Base-by-base conservation (phyloP, 2,797 vertebrate genomes). In the Lemur catta region DNA sequence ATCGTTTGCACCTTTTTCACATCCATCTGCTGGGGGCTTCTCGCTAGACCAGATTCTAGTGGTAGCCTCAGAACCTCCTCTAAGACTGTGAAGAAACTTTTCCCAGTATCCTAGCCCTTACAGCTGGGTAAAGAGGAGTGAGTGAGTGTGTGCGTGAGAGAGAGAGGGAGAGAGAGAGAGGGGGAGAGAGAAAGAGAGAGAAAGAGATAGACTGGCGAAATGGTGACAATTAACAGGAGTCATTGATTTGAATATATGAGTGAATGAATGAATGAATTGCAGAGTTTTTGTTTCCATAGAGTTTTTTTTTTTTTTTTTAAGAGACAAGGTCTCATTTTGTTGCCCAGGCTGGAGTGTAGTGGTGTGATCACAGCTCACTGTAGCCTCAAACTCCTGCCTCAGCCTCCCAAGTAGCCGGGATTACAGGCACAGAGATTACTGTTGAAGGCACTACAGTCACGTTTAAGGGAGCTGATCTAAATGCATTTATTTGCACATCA, bases 41-140 rank as follows among this genome's bases (percentile, higher is more conserved):
- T 74, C 75, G 92, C 26, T 35, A 89, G 88, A 35, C 59, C 14
- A 20, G 72, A 41, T 24, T 48, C 72, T 17, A 10, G 24, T 24
- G 59, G 67, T n/a, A 50, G 69, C 63, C 79, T 92, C 26, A 88
- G 91, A 63, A 50, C 65, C 35, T 22, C 43, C 61, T 46, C 63
- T 72, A 5, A 41, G 76, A 41, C 50, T 26, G 17, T 80, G 65
- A 35, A 74, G 78, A 89, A 59, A 35, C 15, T n/a, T 61, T n/a
- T 55, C 50, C 46, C 20, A 7, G 35, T 50, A 14, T 7, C 74
- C 41, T 7, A 12, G 50, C 33, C 48, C 50, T 67, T n/a, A 33
- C 43, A n/a, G 22, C 8, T 6, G 15, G 52, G 30, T 63, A 18
- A 10, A 80, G 71, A 72, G 35, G 50, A 33, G 26, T 41, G 24